Evolutionary conservation across 2,797 vertebrate species (phyloP), one percentile per base, ranked within the genome.

Genomic region (Spondyliosoma cantharus): DNA sequence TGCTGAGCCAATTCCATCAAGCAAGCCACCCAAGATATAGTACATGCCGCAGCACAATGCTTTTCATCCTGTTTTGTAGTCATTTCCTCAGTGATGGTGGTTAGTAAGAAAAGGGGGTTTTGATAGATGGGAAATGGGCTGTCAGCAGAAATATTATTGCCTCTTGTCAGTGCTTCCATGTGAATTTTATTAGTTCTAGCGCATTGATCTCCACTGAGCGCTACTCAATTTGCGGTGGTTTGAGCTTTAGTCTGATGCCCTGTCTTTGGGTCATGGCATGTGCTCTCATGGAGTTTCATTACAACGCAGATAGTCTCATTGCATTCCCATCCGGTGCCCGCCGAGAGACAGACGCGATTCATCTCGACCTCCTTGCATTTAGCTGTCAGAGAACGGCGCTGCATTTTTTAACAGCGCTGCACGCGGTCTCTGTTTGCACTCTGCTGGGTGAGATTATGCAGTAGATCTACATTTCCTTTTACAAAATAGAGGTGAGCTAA

Each of bases 1-100:
- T 50, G 78, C 82, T 74, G 87, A 93, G 90, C 90, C 85, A 91
- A 83, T 91, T 92, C 91, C 90, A 92, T 92, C 90, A 90, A 89
- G 87, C 83, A 81, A 86, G 86, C 87, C 91, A 90, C 91, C 91
- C 90, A 90, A 91, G 88, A 91, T 92, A 89, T 67, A 89, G 86
- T 81, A 87, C 90, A 87, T 74, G 82, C 82, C 82, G 73, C 76
- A 24, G 77, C 89, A 87, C 82, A 88, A 86, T 87, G 75, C 88
- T 82, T 92, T 91, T 88, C 83, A 91, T 92, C 83, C 81, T 78
- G 85, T 88, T 92, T 87, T 91, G 81, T 80, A 81, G 85, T 88
- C 82, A 74, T 85, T 88, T 86, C 74, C 72, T 88, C 82, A 27
- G 77, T 81, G 53, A 67, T 27, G 76, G 80, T 74, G 82, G 83